Evolutionary conservation across 1,140 invertebrate genomes (phyloP), one percentile per base, ranked within the genome.

Genomic region (Brachionus sp.): DNA sequence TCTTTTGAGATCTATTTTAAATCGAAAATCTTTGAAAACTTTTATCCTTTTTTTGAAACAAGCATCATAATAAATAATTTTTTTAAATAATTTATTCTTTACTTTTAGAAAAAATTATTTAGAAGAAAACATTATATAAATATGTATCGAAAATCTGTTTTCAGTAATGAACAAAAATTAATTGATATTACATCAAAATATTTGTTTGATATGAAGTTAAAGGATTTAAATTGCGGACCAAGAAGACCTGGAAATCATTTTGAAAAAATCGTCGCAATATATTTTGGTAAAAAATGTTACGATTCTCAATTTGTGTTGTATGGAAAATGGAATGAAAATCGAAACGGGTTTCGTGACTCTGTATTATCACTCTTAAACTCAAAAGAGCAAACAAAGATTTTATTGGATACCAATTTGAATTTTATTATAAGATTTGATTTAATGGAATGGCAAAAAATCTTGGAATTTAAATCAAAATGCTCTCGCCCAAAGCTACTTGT

Each of bases 391-490:
- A 57, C 19, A n/a, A 19, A 57, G 50, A n/a, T 57, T 13, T 13
- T 57, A n/a, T 57, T 19, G 12, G 50, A 19, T n/a, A 57, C 12
- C 19, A n/a, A 57, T 57, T 10, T 57, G 50, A n/a, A 19, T 57
- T 57, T 57, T 57, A 57, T 57, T 7, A 57, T 57, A 4, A 57
- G 50, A 57, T 57, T 57, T 57, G 50, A n/a, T 57, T 19, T 57
- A 57, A 57, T n/a, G 19, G 50, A 57, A 57, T 57, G 50, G 50
- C 12, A n/a, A 13, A 57, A 57, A 57, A 57, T 57, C 12, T 57
- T 57, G n/a, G 50, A 57, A 57, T 57, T 57, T 13, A 57, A 57
- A 57, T 57, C 50, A n/a, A 57, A 57, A n/a, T 57, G 50, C 50
- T 57, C 50, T n/a, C 50, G 50, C 13, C 50, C 50, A 57, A 57